A percentile compares a stretch with the other conserved stretches of the same genome.
These are phyloP conservation scores for Acanthosepion pharaonis DNA, from an alignment of 2,888 invertebrate genomes.

Conservation along the genomic window DNA sequence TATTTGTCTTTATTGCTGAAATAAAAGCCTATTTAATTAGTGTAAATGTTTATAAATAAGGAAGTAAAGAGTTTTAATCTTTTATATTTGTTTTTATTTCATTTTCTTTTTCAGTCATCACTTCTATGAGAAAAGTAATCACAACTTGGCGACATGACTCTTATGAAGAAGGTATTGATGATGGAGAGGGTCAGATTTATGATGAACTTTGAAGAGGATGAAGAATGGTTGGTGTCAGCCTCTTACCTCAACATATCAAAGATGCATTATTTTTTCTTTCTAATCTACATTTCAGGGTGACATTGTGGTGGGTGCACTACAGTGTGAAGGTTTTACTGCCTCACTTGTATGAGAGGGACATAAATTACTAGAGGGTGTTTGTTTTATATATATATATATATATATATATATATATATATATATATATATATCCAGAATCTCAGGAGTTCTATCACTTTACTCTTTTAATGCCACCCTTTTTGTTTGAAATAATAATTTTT, in stretches of 20 bases:
- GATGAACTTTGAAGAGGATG: background rate
- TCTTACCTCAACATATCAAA: background rate
- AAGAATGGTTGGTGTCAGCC: background rate
- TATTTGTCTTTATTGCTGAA: too few species aligned
- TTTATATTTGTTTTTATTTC: background rate
- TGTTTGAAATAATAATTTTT: background rate
- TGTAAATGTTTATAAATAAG: too few species aligned
- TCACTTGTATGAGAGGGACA: background rate
- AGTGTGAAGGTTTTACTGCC: background rate
- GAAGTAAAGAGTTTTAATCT: background rate
- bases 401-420: too few species aligned
- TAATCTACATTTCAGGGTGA: background rate
- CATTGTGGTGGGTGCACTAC: background rate
- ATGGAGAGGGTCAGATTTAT: slow-evolving; percentile 34
- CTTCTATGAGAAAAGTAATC: slow-evolving; percentile 52
- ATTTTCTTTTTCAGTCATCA: slow-evolving; percentile 48
- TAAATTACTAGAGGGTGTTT: background rate
- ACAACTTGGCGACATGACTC: slow-evolving; percentile 40
- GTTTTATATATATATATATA: too few species aligned
- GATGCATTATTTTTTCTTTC: background rate
- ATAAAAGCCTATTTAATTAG: too few species aligned
- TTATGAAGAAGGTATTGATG: slow-evolving; percentile 34
- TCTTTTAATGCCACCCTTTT: background rate
- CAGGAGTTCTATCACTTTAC: background rate
- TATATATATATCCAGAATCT: background rate